Evolutionary conservation across 1,140 invertebrate genomes (phyloP), one percentile per base, ranked within the genome.

Genomic region (Akabosia matsudoensis): DNA sequence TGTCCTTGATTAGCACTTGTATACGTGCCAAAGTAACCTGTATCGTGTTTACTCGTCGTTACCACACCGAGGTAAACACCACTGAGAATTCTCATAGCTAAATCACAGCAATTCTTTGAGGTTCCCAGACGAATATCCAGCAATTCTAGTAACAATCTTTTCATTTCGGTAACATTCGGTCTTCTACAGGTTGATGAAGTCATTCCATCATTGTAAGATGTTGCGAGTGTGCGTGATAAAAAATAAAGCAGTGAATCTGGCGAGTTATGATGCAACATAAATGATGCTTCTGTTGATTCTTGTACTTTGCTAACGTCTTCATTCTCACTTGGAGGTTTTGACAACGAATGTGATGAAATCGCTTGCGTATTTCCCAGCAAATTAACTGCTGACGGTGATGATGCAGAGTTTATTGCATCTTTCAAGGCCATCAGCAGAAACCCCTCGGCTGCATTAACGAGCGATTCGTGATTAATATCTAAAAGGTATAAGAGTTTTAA

Each of bases 241-340:
- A 67, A 67, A 67, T 67, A 67, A 28, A 67, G 61, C n/a, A 67
- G n/a, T 7, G 61, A 28, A 31, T 67, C 61, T 67, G 61, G 61
- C 30, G 61, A 67, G n/a, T 67, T 24, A 31, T 67, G 61, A 2
- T 13, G 28, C 61, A 67, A 16, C 4, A 13, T 7, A 30, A 30
- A 67, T 30, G 61, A 10, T n/a, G n/a, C 54, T 61, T 61, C 22
- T 61, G 16, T 7, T 16, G 24, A 30, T 30, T 67, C 3, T 45
- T 18, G 37, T 7, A 45, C 37, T 45, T 45, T 7, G 7, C 7
- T 7, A 45, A 18, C 37, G 7, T 45, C 37, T 45, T 45, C 37
- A 45, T 45, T 18, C 7, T 45, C 18, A 7, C 37, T 45, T n/a
- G n/a, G n/a, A n/a, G n/a, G 37, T 45, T 45, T 10, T 18, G 13